Base-by-base conservation (phyloP, 2,113 vertebrate genomes). In the Gymnogyps californianus region DNA sequence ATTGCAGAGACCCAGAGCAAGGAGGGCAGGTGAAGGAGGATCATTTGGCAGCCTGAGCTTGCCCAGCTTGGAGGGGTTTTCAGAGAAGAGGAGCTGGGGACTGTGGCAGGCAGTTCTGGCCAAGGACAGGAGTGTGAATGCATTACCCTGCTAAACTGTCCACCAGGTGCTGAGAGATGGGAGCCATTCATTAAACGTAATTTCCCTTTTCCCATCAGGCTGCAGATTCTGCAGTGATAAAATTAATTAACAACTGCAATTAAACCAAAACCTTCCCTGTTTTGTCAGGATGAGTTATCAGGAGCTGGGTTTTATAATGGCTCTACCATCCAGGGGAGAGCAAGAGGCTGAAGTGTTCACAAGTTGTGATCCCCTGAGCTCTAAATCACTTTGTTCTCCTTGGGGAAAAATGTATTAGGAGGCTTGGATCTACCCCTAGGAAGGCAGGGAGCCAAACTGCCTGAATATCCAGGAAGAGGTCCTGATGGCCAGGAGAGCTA, bases 221-320 rank as follows among this genome's bases (percentile, higher is more conserved):
- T 86, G 58, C 59, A 93, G 54, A 65, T 40, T 86, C 76, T 11
- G 8, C 71, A 83, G 79, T 22, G 66, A 96, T 89, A 90, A 96
- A 96, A 93, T 77, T 36, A 93, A 94, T 95, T 90, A 92, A 65
- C 89, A 90, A n/a, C 40, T 49, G 67, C 76, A 95, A 66, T 93
- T 93, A 96, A 90, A 70, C 12, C 28, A 12, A 49, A 79, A 51
- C 36, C 26, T 93, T 36, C 29, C 21, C 29, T 55, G 21, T 42
- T 70, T 87, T 74, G 19, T 75, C 83, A 54, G 69, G 47, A 55
- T 58, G 59, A 91, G 19, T 25, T 65, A 65, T 67, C 58, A 67
- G 64, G 64, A 83, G 32, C n/a, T 46, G 29, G 6, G 22, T 26
- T 87, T 87, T 78, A 19, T 34, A 24, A 36, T 1, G 5, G 19